These are phyloP conservation scores for Chrysocyon brachyurus DNA, from an alignment of 2,797 vertebrate species.

Conservation along the genomic window DNA sequence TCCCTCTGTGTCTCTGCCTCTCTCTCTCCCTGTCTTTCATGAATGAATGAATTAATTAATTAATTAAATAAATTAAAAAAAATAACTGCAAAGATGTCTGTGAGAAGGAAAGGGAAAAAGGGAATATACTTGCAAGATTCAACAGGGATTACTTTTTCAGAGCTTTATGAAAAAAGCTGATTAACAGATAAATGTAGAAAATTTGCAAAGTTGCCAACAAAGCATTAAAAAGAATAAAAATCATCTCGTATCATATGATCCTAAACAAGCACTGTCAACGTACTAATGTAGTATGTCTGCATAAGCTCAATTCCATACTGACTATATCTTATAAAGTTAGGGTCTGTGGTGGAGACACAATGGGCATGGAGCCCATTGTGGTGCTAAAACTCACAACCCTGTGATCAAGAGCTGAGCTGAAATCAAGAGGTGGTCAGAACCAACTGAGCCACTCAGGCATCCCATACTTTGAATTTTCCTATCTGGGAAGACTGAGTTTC, in stretches of 20 bases:
- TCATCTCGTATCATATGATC: background rate
- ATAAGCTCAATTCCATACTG: background rate
- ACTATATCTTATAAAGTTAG: background rate
- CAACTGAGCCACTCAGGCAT: background rate
- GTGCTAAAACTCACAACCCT: background rate
- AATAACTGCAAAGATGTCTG: background rate
- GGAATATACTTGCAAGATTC: background rate
- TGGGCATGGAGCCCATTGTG: background rate
- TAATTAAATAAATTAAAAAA: too few relatives aligned
- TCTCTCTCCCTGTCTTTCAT: background rate
- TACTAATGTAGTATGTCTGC: background rate
- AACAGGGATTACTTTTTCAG: background rate
- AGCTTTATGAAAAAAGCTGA: background rate
- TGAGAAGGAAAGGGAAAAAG: background rate
- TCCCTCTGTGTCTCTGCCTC: background rate
- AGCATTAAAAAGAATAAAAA: background rate
- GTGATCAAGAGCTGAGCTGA: background rate
- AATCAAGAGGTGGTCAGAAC: background rate
- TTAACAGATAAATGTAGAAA: background rate
- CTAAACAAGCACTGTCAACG: background rate
- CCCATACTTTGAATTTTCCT: background rate
- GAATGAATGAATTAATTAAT: too few relatives aligned
- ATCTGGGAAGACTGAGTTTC: background rate
- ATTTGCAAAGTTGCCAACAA: background rate
- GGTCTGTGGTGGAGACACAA: background rate